Percentiles rank a stretch among this genome's conserved stretches.
Conservation (phyloP, 2,888 invertebrate genomes). For the Ophion ellenae region DNA sequence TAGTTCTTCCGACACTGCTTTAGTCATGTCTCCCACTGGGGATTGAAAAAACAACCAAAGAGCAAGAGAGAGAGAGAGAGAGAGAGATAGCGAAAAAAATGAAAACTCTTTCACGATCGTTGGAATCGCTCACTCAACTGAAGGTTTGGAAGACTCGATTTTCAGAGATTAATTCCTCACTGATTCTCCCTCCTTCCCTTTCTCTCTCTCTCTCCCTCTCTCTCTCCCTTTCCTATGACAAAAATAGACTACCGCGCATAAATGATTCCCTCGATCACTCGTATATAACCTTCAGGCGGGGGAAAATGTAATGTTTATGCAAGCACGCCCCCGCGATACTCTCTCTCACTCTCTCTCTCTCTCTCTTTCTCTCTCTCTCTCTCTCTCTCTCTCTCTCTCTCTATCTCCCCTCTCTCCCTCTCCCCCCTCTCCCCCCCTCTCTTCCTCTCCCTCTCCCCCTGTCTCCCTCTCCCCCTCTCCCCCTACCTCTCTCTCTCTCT, state of each 20-base stretch:
- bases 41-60: too few species aligned
- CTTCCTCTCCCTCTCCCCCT: too few species aligned
- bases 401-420: too few species aligned
- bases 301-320: conserved; percentile 29
- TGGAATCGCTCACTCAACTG: background rate
- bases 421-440: too few species aligned
- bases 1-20: conserved; percentile 32
- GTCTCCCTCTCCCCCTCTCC: too few species aligned
- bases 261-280: conserved; percentile 26
- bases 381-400: too few species aligned
- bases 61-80: background rate
- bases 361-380: too few species aligned
- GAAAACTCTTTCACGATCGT: background rate
- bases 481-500: too few species aligned
- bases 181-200: background rate
- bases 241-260: conserved; percentile 53
- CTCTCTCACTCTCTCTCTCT: too few species aligned
- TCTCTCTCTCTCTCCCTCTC: background rate
- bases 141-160: conserved; percentile 17
- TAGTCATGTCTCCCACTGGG: conserved; percentile 10
- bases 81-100: background rate
- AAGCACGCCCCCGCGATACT: background rate
- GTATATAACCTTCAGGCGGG: background rate
- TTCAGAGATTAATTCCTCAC: conserved; percentile 5
- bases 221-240: background rate